A percentile compares a stretch with the other conserved stretches of the same genome.
Conservation (phyloP, 1,140 invertebrate genomes). For the Uloborus diversus region DNA sequence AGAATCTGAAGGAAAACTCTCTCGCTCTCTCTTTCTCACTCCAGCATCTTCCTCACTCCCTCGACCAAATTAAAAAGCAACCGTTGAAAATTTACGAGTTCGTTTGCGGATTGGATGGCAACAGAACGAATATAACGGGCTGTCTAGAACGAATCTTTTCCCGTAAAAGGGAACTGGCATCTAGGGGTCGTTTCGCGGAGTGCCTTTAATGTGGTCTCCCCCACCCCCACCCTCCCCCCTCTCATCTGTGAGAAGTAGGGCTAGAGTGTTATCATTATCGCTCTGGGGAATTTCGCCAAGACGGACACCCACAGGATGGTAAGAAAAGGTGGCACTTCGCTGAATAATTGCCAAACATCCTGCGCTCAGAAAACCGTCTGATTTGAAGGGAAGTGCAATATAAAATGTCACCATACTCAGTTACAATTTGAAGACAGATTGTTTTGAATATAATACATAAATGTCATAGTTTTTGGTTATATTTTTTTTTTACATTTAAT, state of each 20-base stretch:
- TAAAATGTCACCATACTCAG: too few species aligned
- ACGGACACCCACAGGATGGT: neutral
- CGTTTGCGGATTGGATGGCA: slow-evolving; percentile 12
- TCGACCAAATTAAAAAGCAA: slow-evolving; percentile 39
- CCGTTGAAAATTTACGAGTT: slow-evolving; percentile 43
- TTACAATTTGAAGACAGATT: too few species aligned
- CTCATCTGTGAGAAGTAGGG: neutral
- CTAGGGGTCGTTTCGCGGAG: neutral
- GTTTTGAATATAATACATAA: too few species aligned
- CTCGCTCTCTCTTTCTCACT: neutral
- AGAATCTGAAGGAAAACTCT: slow-evolving; percentile 33
- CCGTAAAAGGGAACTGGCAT: too few species aligned
- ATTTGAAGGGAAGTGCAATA: too few species aligned
- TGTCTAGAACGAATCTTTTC: too few species aligned
- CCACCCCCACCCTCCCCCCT: neutral
- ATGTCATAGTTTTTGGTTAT: too few species aligned
- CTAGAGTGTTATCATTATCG: slow-evolving; percentile 21
- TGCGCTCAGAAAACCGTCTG: too few species aligned
- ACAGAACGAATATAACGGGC: too few species aligned
- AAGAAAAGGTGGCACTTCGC: too few species aligned
- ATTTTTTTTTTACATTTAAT: too few species aligned
- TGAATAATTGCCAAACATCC: too few species aligned
- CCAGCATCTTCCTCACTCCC: neutral
- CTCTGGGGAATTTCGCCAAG: neutral
- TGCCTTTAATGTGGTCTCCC: neutral